These are phyloP conservation scores for Crotalus horridus DNA, from an alignment of 2,113 vertebrate species.

Conservation along the genomic window DNA sequence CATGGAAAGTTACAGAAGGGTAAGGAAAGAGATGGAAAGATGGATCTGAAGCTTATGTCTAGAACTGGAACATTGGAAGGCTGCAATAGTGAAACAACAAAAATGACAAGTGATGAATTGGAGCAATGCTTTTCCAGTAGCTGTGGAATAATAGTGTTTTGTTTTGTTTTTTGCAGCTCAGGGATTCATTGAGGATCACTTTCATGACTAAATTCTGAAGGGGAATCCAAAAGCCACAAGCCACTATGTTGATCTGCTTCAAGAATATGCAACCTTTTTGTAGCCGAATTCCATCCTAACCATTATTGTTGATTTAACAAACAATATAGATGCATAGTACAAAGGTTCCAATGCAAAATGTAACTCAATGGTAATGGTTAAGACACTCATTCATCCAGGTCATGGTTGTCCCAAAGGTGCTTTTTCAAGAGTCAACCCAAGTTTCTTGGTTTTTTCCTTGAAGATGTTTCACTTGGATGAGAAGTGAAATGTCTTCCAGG, in stretches of 20 bases:
- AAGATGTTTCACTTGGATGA: too few species aligned
- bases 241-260: neutral
- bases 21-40: neutral
- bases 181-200: neutral
- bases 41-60: neutral
- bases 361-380: neutral
- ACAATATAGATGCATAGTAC: neutral
- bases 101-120: neutral
- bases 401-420: too few species aligned
- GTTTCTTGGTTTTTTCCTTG: too few species aligned
- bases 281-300: neutral
- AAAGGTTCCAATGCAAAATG: neutral
- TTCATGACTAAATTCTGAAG: neutral
- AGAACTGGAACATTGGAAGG: neutral
- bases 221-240: neutral
- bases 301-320: neutral
- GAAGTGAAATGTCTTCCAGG: too few species aligned
- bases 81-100: neutral
- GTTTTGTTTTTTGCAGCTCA: neutral
- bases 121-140: neutral
- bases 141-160: neutral
- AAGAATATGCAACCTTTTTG: neutral
- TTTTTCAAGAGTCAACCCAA: too few species aligned
- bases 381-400: too few species aligned
- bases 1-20: neutral